A percentile compares a stretch with the other conserved stretches of the same genome.
These are phyloP conservation scores for Pseudococcus longispinus DNA, from an alignment of 2,888 invertebrate species.

Conservation along the genomic window DNA sequence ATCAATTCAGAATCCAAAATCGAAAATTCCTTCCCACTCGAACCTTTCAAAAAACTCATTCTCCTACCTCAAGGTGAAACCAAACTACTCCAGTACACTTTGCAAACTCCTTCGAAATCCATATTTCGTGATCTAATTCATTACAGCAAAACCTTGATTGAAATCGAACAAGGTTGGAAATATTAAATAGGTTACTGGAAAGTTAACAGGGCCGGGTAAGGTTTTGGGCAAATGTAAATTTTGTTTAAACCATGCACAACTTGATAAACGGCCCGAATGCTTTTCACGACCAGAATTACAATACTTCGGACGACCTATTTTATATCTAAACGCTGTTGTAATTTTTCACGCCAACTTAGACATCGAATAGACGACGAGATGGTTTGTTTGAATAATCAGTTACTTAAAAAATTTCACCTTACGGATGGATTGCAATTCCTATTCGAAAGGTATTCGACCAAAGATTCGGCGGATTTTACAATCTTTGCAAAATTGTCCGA, in stretches of 20 bases:
- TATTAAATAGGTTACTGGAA: not conserved
- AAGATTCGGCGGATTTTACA: not conserved
- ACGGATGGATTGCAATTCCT: not conserved
- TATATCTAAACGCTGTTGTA: not conserved
- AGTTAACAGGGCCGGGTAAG: not conserved
- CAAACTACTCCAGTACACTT: too few species aligned
- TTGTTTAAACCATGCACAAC: conserved; percentile 11
- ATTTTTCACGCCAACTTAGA: not conserved
- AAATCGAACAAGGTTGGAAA: not conserved
- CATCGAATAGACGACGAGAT: not conserved
- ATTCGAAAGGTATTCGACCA: not conserved
- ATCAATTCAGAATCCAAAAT: too few species aligned
- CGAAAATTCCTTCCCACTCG: too few species aligned
- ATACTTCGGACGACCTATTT: not conserved
- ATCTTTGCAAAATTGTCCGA: not conserved
- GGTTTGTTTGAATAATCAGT: not conserved
- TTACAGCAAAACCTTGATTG: not conserved
- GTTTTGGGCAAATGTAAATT: not conserved
- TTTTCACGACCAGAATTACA: not conserved
- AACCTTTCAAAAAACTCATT: too few species aligned
- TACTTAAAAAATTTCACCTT: not conserved
- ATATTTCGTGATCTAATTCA: not conserved
- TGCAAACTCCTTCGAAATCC: not conserved
- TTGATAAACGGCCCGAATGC: not conserved
- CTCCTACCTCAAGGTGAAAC: too few species aligned